A percentile compares a stretch with the other conserved stretches of the same genome.
phyloP scores from a whole-genome alignment of 2,888 invertebrate genomes.

The Orchestes rusci region DNA sequence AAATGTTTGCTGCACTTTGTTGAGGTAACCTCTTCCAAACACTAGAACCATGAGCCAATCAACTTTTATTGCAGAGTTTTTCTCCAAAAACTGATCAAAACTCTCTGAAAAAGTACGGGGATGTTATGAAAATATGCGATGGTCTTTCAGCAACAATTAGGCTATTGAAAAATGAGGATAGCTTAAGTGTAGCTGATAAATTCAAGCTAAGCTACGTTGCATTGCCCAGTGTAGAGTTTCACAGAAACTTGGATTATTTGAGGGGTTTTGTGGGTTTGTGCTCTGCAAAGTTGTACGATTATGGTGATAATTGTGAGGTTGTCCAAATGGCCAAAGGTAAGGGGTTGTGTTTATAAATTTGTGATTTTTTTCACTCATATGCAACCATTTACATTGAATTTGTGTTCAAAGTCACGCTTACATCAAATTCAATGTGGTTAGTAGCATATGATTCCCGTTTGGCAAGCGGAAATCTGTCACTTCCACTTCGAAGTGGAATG shows the following conservation, averaged over 20 bases:
- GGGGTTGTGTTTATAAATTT: slow-evolving; percentile 1
- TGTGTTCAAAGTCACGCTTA: too few species aligned
- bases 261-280: slow-evolving; percentile 37
- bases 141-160: slow-evolving; percentile 46
- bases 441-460: too few species aligned
- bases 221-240: slow-evolving; percentile 52
- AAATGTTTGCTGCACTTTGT: slow-evolving; percentile 43
- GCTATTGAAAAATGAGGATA: slow-evolving; percentile 41
- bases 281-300: slow-evolving; percentile 29
- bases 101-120: slow-evolving; percentile 41
- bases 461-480: too few species aligned
- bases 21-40: slow-evolving; percentile 36
- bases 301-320: slow-evolving; percentile 1
- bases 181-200: slow-evolving; percentile 37
- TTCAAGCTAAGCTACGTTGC: slow-evolving; percentile 46
- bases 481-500: too few species aligned
- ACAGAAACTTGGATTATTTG: slow-evolving; percentile 50
- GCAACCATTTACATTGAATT: too few species aligned
- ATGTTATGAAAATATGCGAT: slow-evolving; percentile 41
- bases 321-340: slow-evolving; percentile 1
- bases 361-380: too few species aligned
- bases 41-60: background rate
- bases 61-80: slow-evolving; percentile 40
- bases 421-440: too few species aligned
- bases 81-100: slow-evolving; percentile 38